A percentile compares a stretch with the other conserved stretches of the same genome.
Conservation (phyloP, 2,113 vertebrate species). For the Cichladusa arquata region DNA sequence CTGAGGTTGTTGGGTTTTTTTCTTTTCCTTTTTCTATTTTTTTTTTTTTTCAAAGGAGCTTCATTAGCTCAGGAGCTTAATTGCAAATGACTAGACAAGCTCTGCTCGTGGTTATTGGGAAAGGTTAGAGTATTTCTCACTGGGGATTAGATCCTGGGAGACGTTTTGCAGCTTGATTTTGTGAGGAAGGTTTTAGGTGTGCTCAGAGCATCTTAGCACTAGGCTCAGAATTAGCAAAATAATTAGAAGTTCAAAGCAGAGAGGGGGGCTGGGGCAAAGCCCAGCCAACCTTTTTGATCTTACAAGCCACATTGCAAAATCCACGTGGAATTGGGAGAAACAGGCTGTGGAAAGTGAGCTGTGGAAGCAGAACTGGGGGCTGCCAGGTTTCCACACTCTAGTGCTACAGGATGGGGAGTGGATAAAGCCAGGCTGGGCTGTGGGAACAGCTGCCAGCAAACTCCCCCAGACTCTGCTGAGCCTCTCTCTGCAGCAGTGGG, state of each 20-base stretch:
- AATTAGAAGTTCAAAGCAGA: constrained; percentile 53
- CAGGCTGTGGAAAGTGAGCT: background rate
- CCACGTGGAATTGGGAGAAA: background rate
- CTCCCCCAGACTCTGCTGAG: background rate
- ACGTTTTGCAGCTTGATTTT: constrained; percentile 22
- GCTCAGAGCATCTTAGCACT: constrained; percentile 13
- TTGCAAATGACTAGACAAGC: constrained; percentile 53
- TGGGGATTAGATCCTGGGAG: constrained; percentile 36
- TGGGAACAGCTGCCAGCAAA: background rate
- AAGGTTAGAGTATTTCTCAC: constrained; percentile 39
- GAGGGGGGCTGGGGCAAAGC: background rate
- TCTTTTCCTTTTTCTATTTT: background rate
- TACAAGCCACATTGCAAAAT: background rate
- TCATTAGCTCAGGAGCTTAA: constrained; percentile 57
- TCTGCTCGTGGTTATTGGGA: constrained; percentile 19
- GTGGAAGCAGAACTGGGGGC: background rate
- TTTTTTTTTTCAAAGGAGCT: constrained; percentile 11
- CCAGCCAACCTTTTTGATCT: constrained; percentile 30
- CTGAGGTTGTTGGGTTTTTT: constrained; percentile 17
- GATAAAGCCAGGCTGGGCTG: background rate
- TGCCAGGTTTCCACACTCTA: background rate
- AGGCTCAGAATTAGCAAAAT: constrained; percentile 46
- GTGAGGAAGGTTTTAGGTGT: constrained; percentile 40
- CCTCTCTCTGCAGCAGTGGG: background rate
- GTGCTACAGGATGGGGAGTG: fast-evolving